Evolutionary conservation across 2,113 vertebrate species (phyloP), one percentile per base, ranked within the genome.

Genomic region (Chunga burmeisteri): DNA sequence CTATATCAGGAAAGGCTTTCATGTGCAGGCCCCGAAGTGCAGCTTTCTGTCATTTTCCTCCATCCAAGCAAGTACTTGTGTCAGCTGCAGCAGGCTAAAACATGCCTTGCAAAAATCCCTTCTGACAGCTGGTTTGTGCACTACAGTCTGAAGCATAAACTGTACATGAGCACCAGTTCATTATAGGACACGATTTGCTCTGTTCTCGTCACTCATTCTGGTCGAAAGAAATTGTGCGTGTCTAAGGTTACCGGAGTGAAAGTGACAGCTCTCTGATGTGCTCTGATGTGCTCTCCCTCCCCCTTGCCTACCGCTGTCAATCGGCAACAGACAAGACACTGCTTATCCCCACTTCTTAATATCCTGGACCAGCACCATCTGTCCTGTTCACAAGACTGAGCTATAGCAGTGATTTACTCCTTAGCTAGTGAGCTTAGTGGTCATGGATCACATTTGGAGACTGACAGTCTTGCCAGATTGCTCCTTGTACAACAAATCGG

Each of bases 101-200:
- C 4, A 3, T 4, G 23, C 44, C 18, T 50, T 40, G 6, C 10
- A 32, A 22, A 75, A 21, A 7, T 52, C 16, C 19, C 15, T 53
- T 53, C 70, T 78, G 38, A 8, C 63, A 74, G 55, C 26, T 49
- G 27, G 10, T 61, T 13, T 18, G 29, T 42, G 40, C n/a, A 10
- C 61, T 47, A 34, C 56, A 30, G 49, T 20, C 36, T 30, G 55
- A 30, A 71, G 50, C 44, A 73, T 23, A 38, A 80, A 9, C 66
- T 30, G 7, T 46, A 18, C 4, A 0, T 10, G 6, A 59, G 36
- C 8, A 2, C 30, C 1, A 1, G 38, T 36, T 50, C 52, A 13
- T 30, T 21, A 14, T 0, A 52, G 32, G 13, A 36, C 10, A 36
- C 0, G 0, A 52, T 55, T 42, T 49, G 2, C 10, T 72, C 52